A percentile compares a stretch with the other conserved stretches of the same genome.
Conservation (phyloP, 2,113 vertebrate genomes). For the Candoia aspera region DNA sequence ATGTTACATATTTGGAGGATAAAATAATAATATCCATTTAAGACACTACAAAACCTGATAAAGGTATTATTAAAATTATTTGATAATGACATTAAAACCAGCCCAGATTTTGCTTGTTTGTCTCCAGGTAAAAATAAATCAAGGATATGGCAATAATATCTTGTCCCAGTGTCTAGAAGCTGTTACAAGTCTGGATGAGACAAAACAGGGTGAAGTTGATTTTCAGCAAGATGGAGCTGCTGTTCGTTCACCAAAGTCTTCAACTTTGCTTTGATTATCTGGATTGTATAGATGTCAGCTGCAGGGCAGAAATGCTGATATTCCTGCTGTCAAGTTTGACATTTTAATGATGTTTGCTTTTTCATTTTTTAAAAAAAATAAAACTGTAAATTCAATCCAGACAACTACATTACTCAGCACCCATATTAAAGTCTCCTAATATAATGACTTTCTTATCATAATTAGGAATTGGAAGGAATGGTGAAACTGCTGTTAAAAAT, state of each 20-base stretch:
- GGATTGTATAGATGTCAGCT: constrained; percentile 19
- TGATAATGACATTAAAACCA: background rate
- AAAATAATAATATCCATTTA: background rate
- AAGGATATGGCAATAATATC: background rate
- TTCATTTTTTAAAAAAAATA: constrained; percentile 1
- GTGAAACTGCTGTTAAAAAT: background rate
- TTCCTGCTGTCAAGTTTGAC: constrained; percentile 19
- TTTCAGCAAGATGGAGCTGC: background rate
- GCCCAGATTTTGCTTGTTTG: background rate
- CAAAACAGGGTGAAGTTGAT: background rate
- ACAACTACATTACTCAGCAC: background rate
- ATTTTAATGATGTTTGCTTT: constrained; percentile 6
- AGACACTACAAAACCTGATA: background rate
- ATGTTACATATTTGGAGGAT: background rate
- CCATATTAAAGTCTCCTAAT: background rate
- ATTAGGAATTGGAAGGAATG: background rate
- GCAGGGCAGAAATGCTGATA: constrained; percentile 3
- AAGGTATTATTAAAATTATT: background rate
- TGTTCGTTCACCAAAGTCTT: constrained; percentile 30
- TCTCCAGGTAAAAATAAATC: background rate
- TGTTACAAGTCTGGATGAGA: background rate
- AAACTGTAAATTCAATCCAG: background rate
- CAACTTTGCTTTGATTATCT: constrained; percentile 23
- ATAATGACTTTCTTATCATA: background rate
- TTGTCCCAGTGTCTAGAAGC: background rate